These are phyloP conservation scores for Thalassarche chlororhynchos DNA, from an alignment of 2,113 vertebrate species.

Conservation along the genomic window DNA sequence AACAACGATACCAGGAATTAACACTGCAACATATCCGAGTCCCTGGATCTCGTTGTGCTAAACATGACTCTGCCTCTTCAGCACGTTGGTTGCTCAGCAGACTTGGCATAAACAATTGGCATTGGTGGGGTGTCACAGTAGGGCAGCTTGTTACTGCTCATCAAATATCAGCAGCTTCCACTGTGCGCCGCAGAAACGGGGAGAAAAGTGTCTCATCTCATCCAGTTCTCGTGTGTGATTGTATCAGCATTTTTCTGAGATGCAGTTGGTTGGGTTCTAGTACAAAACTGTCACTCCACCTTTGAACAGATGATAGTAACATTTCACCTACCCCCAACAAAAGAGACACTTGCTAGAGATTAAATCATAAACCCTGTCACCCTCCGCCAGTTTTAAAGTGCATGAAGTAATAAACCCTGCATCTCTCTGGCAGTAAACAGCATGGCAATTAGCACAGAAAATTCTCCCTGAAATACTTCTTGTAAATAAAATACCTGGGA, in stretches of 20 bases:
- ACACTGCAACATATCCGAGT: background rate
- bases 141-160: conserved; percentile 74
- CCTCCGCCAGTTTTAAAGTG: background rate
- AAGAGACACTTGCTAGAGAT: conserved; percentile 36
- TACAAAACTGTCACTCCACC: conserved; percentile 38
- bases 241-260: conserved; percentile 71
- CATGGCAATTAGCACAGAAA: background rate
- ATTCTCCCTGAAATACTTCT: background rate
- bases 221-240: background rate
- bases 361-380: conserved; percentile 50
- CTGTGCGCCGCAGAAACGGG: conserved; percentile 14
- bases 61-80: conserved; percentile 36
- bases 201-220: conserved; percentile 56
- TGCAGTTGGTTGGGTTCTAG: conserved; percentile 43
- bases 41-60: background rate
- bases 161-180: conserved; percentile 73
- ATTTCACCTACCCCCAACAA: conserved; percentile 12
- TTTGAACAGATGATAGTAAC: conserved; percentile 62
- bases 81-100: conserved; percentile 28
- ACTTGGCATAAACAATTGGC: conserved; percentile 66
- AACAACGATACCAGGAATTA: background rate
- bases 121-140: conserved; percentile 60
- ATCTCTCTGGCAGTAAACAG: conserved; percentile 22
- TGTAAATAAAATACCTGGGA: background rate
- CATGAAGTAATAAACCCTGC: background rate